These are phyloP conservation scores for Rotaria sp. DNA, from an alignment of 2,888 invertebrate species.

Conservation along the genomic window DNA sequence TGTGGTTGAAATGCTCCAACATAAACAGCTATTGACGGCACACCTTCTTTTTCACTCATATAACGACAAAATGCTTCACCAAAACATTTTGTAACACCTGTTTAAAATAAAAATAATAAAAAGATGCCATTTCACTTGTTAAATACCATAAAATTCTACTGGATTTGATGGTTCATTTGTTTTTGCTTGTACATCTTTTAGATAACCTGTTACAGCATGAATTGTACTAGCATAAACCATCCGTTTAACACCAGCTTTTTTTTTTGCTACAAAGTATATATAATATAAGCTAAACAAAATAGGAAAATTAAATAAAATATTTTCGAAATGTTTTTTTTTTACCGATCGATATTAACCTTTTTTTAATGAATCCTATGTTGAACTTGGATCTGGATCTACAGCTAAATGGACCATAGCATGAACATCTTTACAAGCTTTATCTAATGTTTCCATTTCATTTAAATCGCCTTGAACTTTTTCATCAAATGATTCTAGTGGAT, in stretches of 20 bases:
- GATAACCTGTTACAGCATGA: slow-evolving; percentile 1
- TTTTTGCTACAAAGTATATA: neutral
- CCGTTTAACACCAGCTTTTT: neutral
- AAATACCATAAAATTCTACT: neutral
- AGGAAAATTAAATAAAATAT: no score
- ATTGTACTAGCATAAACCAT: neutral
- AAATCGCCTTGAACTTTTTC: neutral
- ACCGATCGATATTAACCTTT: neutral
- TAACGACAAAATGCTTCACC: neutral
- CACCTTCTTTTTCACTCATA: slow-evolving; percentile 3
- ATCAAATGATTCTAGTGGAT: neutral
- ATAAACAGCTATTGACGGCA: neutral
- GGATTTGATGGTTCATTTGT: neutral
- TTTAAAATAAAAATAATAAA: no score
- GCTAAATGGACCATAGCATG: neutral
- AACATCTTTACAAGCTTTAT: neutral
- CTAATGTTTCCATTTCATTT: neutral
- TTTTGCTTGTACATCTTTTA: neutral
- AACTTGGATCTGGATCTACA: neutral
- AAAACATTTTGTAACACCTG: neutral
- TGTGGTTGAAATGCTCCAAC: neutral
- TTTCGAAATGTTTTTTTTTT: neutral
- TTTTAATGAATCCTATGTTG: neutral
- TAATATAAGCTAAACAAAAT: neutral
- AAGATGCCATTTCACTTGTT: no score